Percentiles rank a stretch among this genome's conserved stretches.
These are phyloP conservation scores for Syngnathus rostellatus DNA, from an alignment of 2,797 vertebrate species.

Conservation along the genomic window DNA sequence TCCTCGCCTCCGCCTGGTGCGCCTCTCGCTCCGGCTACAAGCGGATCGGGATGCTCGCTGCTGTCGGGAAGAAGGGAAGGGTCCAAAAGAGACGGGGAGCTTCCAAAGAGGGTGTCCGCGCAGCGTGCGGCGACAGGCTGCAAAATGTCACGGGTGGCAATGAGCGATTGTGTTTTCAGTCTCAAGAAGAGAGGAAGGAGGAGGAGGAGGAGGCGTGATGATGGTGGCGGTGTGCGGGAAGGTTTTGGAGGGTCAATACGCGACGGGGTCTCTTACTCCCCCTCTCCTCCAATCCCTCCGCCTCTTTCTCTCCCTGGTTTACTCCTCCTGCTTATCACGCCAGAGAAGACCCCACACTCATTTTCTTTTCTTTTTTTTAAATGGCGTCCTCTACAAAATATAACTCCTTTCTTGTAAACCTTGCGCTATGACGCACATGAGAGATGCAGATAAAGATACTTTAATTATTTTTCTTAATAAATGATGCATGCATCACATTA, in stretches of 20 bases:
- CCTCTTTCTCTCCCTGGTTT: conserved; percentile 24
- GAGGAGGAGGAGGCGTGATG: conserved; percentile 27
- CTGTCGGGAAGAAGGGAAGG: conserved; percentile 22
- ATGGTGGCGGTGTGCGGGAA: conserved; percentile 56
- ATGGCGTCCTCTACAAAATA: background rate
- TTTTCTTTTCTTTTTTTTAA: conserved; percentile 16
- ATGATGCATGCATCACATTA: background rate
- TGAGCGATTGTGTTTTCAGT: conserved; percentile 63
- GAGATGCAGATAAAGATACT: background rate
- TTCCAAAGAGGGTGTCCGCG: conserved; percentile 55
- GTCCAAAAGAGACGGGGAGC: conserved; percentile 31
- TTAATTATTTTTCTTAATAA: background rate
- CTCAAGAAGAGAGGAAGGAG: conserved; percentile 32
- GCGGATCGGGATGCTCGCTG: conserved; percentile 45
- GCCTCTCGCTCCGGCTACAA: conserved; percentile 44
- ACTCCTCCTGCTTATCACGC: conserved; percentile 51
- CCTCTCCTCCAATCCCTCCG: conserved; percentile 22
- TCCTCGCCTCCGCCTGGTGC: conserved; percentile 45
- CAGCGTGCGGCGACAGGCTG: conserved; percentile 57
- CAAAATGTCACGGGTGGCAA: conserved; percentile 61
- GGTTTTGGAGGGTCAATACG: conserved; percentile 75
- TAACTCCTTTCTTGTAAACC: background rate
- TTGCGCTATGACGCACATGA: background rate
- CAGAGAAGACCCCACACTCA: conserved; percentile 39
- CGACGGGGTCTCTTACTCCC: conserved; percentile 66